phyloP scores from a whole-genome alignment of 1,140 invertebrate species.

The Lepidurus couesii region DNA sequence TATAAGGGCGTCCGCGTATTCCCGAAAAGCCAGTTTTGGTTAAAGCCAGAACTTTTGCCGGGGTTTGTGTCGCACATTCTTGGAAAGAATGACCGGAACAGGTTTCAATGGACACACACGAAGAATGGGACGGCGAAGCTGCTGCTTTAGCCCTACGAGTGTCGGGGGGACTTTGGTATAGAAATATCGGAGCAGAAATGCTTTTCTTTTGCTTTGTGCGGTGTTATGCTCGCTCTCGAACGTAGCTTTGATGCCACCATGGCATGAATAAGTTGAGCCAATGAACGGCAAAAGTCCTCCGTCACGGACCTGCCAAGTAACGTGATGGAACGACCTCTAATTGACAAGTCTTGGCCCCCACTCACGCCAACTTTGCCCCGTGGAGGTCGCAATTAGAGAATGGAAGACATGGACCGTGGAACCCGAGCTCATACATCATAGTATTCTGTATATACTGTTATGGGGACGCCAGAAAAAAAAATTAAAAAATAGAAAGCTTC shows the following conservation, averaged over 20 bases:
- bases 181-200: neutral
- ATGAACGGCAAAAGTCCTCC: conserved; percentile 12
- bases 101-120: conserved; percentile 21
- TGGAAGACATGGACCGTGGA: conserved; percentile 2
- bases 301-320: conserved; percentile 20
- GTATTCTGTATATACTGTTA: neutral
- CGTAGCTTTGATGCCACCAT: neutral
- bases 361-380: conserved; percentile 6
- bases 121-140: neutral
- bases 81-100: conserved; percentile 18
- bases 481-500: neutral
- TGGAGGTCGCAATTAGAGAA: conserved; percentile 12
- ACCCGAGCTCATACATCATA: conserved; percentile 3
- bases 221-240: neutral
- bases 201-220: neutral
- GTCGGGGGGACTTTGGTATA: neutral
- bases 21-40: neutral
- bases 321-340: conserved; percentile 21
- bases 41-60: neutral
- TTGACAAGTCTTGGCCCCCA: conserved; percentile 18
- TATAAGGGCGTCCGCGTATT: conserved; percentile 1
- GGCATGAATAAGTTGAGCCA: neutral
- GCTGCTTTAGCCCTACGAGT: neutral
- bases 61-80: neutral
- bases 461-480: neutral